phyloP scores from a whole-genome alignment of 2,888 invertebrate species.

The Hyppa rectilinea region DNA sequence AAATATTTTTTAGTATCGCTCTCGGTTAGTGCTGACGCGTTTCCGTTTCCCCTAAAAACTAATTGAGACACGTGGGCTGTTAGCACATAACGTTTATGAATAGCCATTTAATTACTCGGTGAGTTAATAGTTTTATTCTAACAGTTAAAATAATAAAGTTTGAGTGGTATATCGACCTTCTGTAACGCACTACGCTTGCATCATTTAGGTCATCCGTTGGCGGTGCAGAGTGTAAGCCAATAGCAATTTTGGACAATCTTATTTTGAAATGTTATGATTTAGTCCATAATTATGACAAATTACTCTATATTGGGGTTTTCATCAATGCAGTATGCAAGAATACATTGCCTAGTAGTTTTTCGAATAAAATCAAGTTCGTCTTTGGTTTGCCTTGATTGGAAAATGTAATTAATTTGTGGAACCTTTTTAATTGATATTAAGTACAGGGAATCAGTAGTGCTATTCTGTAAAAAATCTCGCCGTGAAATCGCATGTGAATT shows the following conservation, averaged over 20 bases:
- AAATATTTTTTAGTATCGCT: slow-evolving; percentile 41
- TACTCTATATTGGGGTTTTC: slow-evolving; percentile 44
- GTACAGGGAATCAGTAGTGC: not conserved
- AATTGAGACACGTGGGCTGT: slow-evolving; percentile 41
- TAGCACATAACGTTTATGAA: slow-evolving; percentile 33
- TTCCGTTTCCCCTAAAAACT: slow-evolving; percentile 60
- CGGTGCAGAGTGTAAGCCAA: slow-evolving; percentile 39
- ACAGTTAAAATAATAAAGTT: slow-evolving; percentile 53
- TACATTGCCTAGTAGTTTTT: slow-evolving; percentile 10
- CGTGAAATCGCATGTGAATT: no score
- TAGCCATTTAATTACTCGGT: slow-evolving; percentile 41
- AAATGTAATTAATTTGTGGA: not conserved
- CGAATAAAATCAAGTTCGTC: not conserved
- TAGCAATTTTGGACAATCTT: slow-evolving; percentile 50
- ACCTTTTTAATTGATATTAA: not conserved
- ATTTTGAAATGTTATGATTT: slow-evolving; percentile 56
- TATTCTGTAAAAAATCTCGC: no score
- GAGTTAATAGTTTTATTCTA: slow-evolving; percentile 49
- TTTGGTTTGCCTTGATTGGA: not conserved
- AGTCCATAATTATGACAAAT: slow-evolving; percentile 51
- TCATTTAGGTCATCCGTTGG: slow-evolving; percentile 67
- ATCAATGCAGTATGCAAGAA: slow-evolving; percentile 19
- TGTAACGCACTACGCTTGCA: slow-evolving; percentile 61
- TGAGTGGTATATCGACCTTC: slow-evolving; percentile 68
- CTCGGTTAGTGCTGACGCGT: slow-evolving; percentile 23